phyloP scores from a whole-genome alignment of 2,113 vertebrate species.

The Brachyistius frenatus region DNA sequence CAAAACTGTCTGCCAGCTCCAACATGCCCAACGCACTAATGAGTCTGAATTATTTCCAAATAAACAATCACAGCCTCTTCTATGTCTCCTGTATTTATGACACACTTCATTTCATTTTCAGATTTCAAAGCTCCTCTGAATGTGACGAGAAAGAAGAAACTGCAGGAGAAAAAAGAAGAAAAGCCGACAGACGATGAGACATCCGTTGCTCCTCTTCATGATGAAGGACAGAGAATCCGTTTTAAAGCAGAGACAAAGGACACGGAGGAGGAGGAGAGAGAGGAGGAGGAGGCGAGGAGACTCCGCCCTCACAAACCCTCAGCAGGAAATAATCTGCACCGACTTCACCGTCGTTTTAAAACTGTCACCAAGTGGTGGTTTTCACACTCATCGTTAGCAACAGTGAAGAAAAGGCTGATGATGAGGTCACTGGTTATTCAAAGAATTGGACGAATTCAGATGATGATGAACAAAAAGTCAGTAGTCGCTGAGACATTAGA shows the following conservation, averaged over 20 bases:
- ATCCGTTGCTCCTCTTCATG: neutral
- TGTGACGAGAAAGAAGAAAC: neutral
- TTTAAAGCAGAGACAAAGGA: conserved; percentile 1
- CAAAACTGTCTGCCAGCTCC: too few relatives aligned
- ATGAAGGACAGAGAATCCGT: conserved; percentile 12
- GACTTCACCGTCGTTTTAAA: conserved; percentile 9
- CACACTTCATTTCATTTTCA: too few relatives aligned
- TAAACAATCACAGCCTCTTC: too few relatives aligned
- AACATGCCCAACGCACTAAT: too few relatives aligned
- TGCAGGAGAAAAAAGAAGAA: conserved; percentile 4
- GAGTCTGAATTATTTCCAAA: too few relatives aligned
- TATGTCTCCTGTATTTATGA: too few relatives aligned
- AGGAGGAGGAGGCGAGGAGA: neutral
- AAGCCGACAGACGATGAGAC: neutral
- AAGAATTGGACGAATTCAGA: too few relatives aligned
- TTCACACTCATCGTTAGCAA: neutral
- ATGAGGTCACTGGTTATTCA: too few relatives aligned
- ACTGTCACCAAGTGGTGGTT: neutral
- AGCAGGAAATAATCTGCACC: conserved; percentile 13
- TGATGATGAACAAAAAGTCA: too few relatives aligned
- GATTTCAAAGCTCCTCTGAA: too few relatives aligned
- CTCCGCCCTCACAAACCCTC: conserved; percentile 11
- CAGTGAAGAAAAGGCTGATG: too few relatives aligned
- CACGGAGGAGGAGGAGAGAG: neutral
- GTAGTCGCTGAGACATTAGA: too few relatives aligned